These are phyloP conservation scores for Orius laevigatus DNA, from an alignment of 1,140 invertebrate species.

Conservation along the genomic window DNA sequence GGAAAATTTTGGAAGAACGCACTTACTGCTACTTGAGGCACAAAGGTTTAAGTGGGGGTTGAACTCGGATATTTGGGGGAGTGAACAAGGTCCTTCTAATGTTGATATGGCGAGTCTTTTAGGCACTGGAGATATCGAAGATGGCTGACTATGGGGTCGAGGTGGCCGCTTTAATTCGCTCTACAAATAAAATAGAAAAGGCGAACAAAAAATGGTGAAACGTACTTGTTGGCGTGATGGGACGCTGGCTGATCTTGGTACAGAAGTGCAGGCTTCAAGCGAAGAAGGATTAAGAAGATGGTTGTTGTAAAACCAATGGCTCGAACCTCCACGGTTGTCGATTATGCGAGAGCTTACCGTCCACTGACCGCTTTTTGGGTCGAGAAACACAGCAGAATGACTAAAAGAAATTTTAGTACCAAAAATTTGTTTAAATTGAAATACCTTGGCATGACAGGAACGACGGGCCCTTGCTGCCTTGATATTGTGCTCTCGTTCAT, in stretches of 20 bases:
- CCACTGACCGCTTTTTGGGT: conserved; percentile 24
- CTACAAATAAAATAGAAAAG: conserved; percentile 5
- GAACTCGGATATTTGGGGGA: conserved; percentile 36
- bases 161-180: conserved; percentile 9
- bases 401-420: conserved; percentile 14
- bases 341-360: conserved; percentile 21
- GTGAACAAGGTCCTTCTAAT: conserved; percentile 16
- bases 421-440: neutral
- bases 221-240: conserved; percentile 16
- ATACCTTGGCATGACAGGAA: conserved; percentile 20
- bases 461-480: conserved; percentile 15
- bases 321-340: neutral
- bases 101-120: conserved; percentile 7
- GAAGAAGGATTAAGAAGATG: conserved; percentile 17
- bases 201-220: conserved; percentile 8
- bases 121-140: conserved; percentile 10
- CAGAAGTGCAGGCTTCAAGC: conserved; percentile 11
- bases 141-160: conserved; percentile 16
- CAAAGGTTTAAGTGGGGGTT: conserved; percentile 33
- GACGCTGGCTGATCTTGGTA: conserved; percentile 20
- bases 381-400: conserved; percentile 25
- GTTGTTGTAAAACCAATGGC: conserved; percentile 27
- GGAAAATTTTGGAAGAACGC: conserved; percentile 7
- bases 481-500: conserved; percentile 13
- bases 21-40: conserved; percentile 45